phyloP scores from a whole-genome alignment of 2,113 vertebrate species.

The Rhinichthys klamathensis region DNA sequence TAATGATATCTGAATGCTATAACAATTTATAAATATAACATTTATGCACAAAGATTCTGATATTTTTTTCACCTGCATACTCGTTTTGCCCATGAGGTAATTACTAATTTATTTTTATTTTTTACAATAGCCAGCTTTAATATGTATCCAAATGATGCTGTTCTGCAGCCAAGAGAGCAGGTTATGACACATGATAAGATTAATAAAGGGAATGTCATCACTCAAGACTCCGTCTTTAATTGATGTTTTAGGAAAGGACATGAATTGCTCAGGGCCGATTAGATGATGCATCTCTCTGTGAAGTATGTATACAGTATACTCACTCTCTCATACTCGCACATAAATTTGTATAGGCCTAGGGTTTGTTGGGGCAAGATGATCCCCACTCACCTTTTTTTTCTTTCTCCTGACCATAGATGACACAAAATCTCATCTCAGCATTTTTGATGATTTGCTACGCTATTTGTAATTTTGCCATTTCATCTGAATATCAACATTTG shows the following conservation, averaged over 20 bases:
- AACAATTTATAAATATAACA: not conserved
- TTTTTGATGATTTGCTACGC: no score
- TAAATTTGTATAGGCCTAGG: not conserved
- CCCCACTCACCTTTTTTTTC: no score
- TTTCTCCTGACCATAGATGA: no score
- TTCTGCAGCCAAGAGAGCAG: conserved; percentile 18
- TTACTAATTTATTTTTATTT: not conserved
- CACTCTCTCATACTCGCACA: not conserved
- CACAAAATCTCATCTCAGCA: no score
- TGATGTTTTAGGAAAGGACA: conserved; percentile 26
- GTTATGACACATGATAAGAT: conserved; percentile 33
- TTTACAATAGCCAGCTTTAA: conserved; percentile 6
- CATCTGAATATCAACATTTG: no score
- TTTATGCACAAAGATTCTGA: not conserved
- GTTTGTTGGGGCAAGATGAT: no score
- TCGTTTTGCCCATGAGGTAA: not conserved
- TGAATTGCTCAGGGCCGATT: not conserved
- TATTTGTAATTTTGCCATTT: no score
- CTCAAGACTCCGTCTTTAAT: conserved; percentile 11
- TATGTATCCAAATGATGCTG: conserved; percentile 31
- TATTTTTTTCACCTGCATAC: no score
- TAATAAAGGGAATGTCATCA: conserved; percentile 20
- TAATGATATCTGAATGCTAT: not conserved
- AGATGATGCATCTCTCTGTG: not conserved
- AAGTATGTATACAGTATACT: conserved; percentile 1